Base-by-base conservation (phyloP, 2,888 invertebrate species). In the Ormyrus thymus region DNA sequence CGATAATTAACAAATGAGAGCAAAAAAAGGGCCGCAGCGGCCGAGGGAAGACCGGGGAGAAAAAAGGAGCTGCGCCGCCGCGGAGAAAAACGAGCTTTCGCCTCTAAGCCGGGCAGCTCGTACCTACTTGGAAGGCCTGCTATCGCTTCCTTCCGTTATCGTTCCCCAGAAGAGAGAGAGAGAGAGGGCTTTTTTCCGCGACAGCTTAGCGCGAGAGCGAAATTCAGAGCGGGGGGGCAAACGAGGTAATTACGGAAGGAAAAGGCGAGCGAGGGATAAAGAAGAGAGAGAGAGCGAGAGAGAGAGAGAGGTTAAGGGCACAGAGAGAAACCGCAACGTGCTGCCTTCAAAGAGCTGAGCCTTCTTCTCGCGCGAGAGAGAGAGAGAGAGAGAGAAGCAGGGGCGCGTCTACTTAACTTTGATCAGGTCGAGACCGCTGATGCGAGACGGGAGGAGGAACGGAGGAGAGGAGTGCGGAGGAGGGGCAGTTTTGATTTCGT, bases 381-480 rank as follows among this genome's bases (percentile, higher is more conserved):
- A 76, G 80, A 79, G 77, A 43, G 51, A 61, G 65, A 66, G 66
- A 78, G 75, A 83, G 55, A 68, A n/a, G 48, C 68, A 72, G 71
- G 72, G 72, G 78, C 81, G 71, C 71, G 87, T 88, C 89, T 89
- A 89, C 88, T 89, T 89, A 89, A 88, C 89, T 89, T 89, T 88
- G 89, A 89, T 89, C 89, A 89, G 89, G 84, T 86, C 84, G 56
- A 58, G 85, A 86, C 88, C 87, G 86, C 85, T 87, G 86, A 86
- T 86, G 87, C 86, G 87, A 85, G 86, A 88, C 87, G 84, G 84
- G 85, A 84, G 82, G 70, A 76, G 77, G 64, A 70, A 80, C 45
- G 55, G 29, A 48, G 11, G 64, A 59, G 62, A 51, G 71, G 10
- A 70, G 51, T 11, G 29, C 48, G 58, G 11, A 45, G 46, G 64